Evolutionary conservation across 2,113 vertebrate species (phyloP).

Genomic region (Phasianus colchicus): DNA sequence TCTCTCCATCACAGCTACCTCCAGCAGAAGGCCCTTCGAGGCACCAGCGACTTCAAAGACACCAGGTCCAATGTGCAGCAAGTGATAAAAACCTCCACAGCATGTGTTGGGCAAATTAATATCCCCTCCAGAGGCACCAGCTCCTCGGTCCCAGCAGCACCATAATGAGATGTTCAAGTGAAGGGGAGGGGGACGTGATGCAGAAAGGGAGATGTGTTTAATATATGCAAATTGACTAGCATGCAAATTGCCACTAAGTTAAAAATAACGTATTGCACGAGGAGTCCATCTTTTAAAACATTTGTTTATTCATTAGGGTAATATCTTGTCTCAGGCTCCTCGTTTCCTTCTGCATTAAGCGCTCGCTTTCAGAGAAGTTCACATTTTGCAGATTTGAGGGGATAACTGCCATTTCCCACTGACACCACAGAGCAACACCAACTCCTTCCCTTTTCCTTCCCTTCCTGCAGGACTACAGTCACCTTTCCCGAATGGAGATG

Average conservation of each 20-base stretch:
- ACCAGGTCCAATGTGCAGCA: slow-evolving; percentile 73
- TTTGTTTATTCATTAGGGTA: slow-evolving; percentile 79
- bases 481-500: background rate
- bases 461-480: background rate
- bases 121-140: slow-evolving; percentile 75
- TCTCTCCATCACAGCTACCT: slow-evolving; percentile 59
- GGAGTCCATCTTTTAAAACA: slow-evolving; percentile 64
- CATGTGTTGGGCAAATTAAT: slow-evolving; percentile 81
- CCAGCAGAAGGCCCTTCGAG: slow-evolving; percentile 72
- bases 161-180: slow-evolving; percentile 75
- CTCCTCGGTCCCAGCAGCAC: slow-evolving; percentile 74
- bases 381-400: slow-evolving; percentile 23
- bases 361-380: slow-evolving; percentile 60
- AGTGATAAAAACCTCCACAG: slow-evolving; percentile 80
- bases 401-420: background rate
- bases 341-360: slow-evolving; percentile 43
- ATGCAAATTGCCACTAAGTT: slow-evolving; percentile 78
- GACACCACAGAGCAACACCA: background rate
- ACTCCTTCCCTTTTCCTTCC: background rate
- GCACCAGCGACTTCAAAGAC: slow-evolving; percentile 79
- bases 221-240: slow-evolving; percentile 82
- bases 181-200: slow-evolving; percentile 64
- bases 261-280: slow-evolving; percentile 77
- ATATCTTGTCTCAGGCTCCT: slow-evolving; percentile 66
- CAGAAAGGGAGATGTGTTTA: slow-evolving; percentile 77